Evolutionary conservation across 2,888 invertebrate genomes (phyloP).

Genomic region (Allygus modestus): DNA sequence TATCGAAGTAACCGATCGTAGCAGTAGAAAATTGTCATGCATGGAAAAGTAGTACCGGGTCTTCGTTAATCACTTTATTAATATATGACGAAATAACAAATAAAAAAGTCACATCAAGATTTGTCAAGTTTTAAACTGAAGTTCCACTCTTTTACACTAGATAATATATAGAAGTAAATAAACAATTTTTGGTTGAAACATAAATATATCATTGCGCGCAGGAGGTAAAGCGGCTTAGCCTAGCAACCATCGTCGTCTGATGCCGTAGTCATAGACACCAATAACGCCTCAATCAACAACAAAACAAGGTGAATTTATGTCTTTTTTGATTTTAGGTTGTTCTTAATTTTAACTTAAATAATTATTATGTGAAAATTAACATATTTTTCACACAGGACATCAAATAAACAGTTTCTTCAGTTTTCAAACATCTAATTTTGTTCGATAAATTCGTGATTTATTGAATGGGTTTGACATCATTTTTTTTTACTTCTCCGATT

Average conservation of each 20-base stretch:
- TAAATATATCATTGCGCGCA: constrained; percentile 53
- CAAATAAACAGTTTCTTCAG: neutral
- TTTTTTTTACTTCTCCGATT: constrained; percentile 2
- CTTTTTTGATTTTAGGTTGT: constrained; percentile 14
- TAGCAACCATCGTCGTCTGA: constrained; percentile 70
- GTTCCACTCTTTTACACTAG: neutral
- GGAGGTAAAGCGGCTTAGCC: constrained; percentile 64
- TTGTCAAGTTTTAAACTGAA: neutral
- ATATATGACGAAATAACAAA: neutral
- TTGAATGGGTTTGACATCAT: neutral
- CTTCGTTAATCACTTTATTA: neutral
- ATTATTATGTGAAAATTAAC: neutral
- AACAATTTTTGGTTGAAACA: neutral
- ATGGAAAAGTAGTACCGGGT: constrained; percentile 9
- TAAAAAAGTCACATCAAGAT: neutral
- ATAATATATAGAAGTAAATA: neutral
- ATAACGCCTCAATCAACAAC: constrained; percentile 69
- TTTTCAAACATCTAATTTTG: constrained; percentile 11
- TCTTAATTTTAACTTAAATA: constrained; percentile 2
- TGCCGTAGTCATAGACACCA: constrained; percentile 72
- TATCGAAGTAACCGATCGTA: constrained; percentile 32
- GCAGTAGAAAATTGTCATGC: constrained; percentile 16
- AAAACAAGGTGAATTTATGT: constrained; percentile 66
- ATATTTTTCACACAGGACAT: neutral
- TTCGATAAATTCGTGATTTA: neutral